Evolutionary conservation across 2,888 invertebrate species (phyloP).

Genomic region (Lottia scabra): DNA sequence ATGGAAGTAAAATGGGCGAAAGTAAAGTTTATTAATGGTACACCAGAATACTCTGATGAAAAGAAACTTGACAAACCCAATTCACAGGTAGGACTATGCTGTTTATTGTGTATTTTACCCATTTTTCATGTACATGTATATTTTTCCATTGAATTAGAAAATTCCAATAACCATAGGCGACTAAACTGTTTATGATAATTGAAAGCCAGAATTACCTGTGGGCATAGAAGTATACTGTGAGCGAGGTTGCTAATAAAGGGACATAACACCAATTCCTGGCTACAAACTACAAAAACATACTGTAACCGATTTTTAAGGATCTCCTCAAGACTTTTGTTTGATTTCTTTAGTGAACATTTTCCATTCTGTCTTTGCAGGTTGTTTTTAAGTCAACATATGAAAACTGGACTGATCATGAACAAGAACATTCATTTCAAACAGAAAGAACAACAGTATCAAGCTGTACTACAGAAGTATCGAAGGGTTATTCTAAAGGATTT

Average conservation of each 20-base stretch:
- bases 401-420: constrained; percentile 60
- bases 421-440: constrained; percentile 65
- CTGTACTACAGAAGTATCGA: constrained; percentile 54
- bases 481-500: constrained; percentile 66
- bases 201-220: too few species aligned
- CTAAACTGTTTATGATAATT: too few species aligned
- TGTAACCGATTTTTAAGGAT: too few species aligned
- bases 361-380: background rate
- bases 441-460: constrained; percentile 62
- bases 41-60: constrained; percentile 56
- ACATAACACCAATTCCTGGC: too few species aligned
- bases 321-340: too few species aligned
- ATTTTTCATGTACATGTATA: too few species aligned
- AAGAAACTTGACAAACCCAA: constrained; percentile 43
- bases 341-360: background rate
- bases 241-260: too few species aligned
- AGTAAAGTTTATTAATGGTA: constrained; percentile 62
- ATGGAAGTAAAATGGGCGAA: constrained; percentile 68
- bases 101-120: background rate
- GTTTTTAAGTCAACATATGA: constrained; percentile 61
- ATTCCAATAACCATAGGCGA: too few species aligned
- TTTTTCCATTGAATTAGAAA: too few species aligned
- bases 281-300: too few species aligned
- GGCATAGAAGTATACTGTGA: too few species aligned
- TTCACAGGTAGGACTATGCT: constrained; percentile 51